Base-by-base conservation (phyloP, 2,797 vertebrate species). In the Spinibarbus caldwelli region DNA sequence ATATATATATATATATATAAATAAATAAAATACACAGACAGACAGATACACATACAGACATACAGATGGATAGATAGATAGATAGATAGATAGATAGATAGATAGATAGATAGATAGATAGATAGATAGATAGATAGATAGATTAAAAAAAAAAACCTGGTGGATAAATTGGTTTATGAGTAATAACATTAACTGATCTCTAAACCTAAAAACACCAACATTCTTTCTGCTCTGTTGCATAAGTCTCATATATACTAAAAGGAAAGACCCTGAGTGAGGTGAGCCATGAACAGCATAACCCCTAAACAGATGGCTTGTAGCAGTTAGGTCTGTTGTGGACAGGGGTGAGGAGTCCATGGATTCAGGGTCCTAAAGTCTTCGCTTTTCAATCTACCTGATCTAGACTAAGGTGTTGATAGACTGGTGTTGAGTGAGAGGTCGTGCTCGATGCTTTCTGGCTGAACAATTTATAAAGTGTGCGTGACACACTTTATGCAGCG, bases 21-120 rank as follows among this genome's bases (percentile, higher is more conserved):
- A n/a, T n/a, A n/a, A n/a, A n/a, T n/a, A n/a, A n/a, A n/a, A n/a
- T n/a, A n/a, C n/a, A 15, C 0, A 6, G n/a, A 59, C 0, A 26
- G 26, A 62, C 0, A 14, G 26, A 62, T 0, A 8, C 6, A 66
- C 0, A 19, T 0, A 34, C 0, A 4, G 62, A 66, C 0, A 34
- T 0, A 64, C 0, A 66, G 29, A 66, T 0, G 9, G 15, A 19
- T 0, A 34, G 29, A 34, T 0, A 17, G 62, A 64, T 0, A 8
- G 62, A 19, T 0, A 8, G 62, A 31, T 0, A 1, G 29, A 3
- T 0, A 4, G 62, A 66, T 0, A 9, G 62, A 34, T 0, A 8
- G 62, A 66, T 0, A 19, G 29, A 66, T 0, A 34, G 6, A 31
- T 0, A 31, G 26, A 29, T 0, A 62, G 12, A 62, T 0, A 29